phyloP scores from a whole-genome alignment of 2,797 vertebrate species.

The Hyperoplus immaculatus region DNA sequence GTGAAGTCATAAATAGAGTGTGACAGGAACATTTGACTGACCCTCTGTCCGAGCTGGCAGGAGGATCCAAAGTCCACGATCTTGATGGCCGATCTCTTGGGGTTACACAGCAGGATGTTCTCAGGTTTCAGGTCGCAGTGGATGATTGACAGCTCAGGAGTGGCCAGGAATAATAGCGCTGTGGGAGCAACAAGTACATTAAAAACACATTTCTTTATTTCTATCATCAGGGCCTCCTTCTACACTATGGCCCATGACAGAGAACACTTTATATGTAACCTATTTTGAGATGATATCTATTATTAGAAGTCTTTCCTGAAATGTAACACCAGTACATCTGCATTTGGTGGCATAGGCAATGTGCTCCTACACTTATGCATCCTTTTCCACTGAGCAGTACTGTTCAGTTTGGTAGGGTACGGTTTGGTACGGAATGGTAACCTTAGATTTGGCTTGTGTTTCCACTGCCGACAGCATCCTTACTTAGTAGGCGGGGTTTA shows the following conservation, averaged over 20 bases:
- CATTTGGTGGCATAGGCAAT: background rate
- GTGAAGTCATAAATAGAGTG: background rate
- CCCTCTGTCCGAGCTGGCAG: conserved; percentile 93
- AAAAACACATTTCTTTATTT: background rate
- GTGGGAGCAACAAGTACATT: conserved; percentile 11
- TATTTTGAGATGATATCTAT: background rate
- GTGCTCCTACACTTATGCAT: background rate
- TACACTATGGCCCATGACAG: background rate
- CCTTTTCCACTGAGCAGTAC: too few species aligned
- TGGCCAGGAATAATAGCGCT: conserved; percentile 93
- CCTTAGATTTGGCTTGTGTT: too few species aligned
- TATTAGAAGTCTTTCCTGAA: background rate
- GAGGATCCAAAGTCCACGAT: conserved; percentile 95
- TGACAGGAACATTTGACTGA: conserved; percentile 64
- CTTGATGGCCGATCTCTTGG: conserved; percentile 95
- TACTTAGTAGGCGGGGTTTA: too few species aligned
- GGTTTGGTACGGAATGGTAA: too few species aligned
- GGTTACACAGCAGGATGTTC: conserved; percentile 95
- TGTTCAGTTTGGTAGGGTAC: too few species aligned
- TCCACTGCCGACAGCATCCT: too few species aligned
- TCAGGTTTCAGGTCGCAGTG: conserved; percentile 97
- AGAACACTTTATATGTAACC: background rate
- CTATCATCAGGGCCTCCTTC: background rate
- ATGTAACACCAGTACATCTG: background rate
- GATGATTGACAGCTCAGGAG: conserved; percentile 95